phyloP scores from a whole-genome alignment of 2,113 vertebrate species.

The Myotis lucifugus region DNA sequence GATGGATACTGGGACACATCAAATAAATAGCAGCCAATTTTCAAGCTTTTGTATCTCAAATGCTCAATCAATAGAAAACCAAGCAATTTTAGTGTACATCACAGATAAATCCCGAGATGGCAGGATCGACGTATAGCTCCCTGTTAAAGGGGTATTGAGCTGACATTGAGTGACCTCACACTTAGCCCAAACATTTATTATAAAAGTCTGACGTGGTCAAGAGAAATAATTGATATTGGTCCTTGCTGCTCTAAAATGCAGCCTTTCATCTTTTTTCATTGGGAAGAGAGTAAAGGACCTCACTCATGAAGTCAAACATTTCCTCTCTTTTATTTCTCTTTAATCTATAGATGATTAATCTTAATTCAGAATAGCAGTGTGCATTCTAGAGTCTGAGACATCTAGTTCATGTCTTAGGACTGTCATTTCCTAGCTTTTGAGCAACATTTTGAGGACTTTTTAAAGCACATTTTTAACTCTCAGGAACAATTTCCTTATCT shows the following conservation, averaged over 20 bases:
- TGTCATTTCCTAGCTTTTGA: not conserved
- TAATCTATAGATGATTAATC: slow-evolving; percentile 15
- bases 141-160: slow-evolving; percentile 57
- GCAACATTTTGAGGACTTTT: not conserved
- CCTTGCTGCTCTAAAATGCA: slow-evolving; percentile 37
- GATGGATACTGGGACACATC: slow-evolving; percentile 3
- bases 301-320: slow-evolving; percentile 28
- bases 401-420: not conserved
- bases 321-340: slow-evolving; percentile 10
- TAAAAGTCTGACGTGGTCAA: slow-evolving; percentile 72
- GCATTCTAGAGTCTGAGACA: not conserved
- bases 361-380: not conserved
- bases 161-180: slow-evolving; percentile 63
- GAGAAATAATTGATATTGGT: slow-evolving; percentile 41
- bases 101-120: slow-evolving; percentile 62
- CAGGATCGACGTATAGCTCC: slow-evolving; percentile 64
- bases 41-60: slow-evolving; percentile 66
- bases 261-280: not conserved
- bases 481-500: not conserved
- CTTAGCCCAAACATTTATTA: slow-evolving; percentile 49
- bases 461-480: not conserved
- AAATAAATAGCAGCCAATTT: slow-evolving; percentile 50
- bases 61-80: slow-evolving; percentile 67
- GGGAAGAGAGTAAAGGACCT: slow-evolving; percentile 25
- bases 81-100: slow-evolving; percentile 58